phyloP scores from a whole-genome alignment of 2,113 vertebrate genomes.

The Copsychus sechellarum region DNA sequence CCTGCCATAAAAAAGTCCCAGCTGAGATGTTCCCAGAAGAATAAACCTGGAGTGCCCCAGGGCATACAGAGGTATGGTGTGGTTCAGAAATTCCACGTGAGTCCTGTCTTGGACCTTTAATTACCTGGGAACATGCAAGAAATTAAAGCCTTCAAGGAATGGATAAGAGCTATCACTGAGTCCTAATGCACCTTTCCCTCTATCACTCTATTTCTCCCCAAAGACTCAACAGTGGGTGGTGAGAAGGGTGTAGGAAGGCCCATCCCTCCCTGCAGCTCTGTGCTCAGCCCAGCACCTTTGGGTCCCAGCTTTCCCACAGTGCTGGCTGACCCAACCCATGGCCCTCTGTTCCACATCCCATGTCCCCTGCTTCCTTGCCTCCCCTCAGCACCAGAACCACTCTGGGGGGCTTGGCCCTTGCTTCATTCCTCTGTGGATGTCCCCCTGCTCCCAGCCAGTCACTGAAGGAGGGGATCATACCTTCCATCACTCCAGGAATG shows the following conservation, averaged over 20 bases:
- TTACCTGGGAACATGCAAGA: background rate
- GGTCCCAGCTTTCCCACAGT: background rate
- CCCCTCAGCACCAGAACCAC: background rate
- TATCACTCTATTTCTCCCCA: background rate
- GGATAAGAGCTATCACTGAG: background rate
- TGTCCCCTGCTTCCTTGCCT: too few relatives aligned
- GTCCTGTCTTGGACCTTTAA: background rate
- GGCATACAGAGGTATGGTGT: background rate
- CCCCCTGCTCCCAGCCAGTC: background rate
- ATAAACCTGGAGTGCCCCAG: background rate
- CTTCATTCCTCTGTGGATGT: accelerated
- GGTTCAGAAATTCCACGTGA: background rate
- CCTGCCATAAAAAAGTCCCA: background rate
- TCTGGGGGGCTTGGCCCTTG: background rate
- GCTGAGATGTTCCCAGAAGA: background rate
- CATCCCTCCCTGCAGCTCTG: background rate
- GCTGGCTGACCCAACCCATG: background rate
- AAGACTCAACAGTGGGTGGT: background rate
- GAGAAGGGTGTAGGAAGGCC: background rate
- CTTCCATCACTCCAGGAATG: background rate
- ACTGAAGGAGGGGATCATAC: background rate
- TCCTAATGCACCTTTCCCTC: background rate
- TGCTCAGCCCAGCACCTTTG: background rate
- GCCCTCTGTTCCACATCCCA: background rate
- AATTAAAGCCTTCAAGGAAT: background rate